Percentiles rank a stretch among this genome's conserved stretches.
These are phyloP conservation scores for Acanthopagrus latus DNA, from an alignment of 2,797 vertebrate genomes.

Conservation along the genomic window DNA sequence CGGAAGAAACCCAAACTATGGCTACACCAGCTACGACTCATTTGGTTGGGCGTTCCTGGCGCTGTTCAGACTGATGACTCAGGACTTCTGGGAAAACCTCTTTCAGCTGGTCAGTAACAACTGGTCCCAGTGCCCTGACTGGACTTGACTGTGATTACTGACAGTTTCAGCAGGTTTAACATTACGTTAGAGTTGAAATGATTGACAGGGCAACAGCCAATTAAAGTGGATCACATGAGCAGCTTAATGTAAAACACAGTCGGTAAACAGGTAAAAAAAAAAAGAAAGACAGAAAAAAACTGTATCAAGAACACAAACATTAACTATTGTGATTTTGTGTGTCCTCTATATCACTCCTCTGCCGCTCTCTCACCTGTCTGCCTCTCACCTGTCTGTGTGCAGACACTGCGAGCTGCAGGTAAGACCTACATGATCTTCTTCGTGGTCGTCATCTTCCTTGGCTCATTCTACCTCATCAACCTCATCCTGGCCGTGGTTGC, in stretches of 20 bases:
- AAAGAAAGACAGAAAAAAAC: too few species aligned
- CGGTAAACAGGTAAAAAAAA: too few species aligned
- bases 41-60: conserved; percentile 96
- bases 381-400: conserved; percentile 26
- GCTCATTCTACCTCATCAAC: conserved; percentile 98
- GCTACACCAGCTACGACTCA: conserved; percentile 94
- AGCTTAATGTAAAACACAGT: too few species aligned
- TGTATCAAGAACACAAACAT: too few species aligned
- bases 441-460: conserved; percentile 94
- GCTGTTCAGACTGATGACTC: conserved; percentile 97
- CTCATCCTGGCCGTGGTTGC: conserved; percentile 97
- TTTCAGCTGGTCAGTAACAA: conserved; percentile 89
- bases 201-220: too few species aligned
- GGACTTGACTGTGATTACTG: neutral
- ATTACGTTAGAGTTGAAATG: too few species aligned
- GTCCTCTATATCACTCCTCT: neutral
- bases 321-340: neutral
- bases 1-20: conserved; percentile 94
- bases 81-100: conserved; percentile 97
- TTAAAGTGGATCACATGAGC: too few species aligned
- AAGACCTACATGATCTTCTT: conserved; percentile 99
- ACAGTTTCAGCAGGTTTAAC: neutral
- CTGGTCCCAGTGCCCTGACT: neutral
- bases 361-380: neutral
- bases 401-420: conserved; percentile 94